Evolutionary conservation across 1,140 invertebrate species (phyloP), one percentile per base, ranked within the genome.

Genomic region (Bombus pyrosoma): DNA sequence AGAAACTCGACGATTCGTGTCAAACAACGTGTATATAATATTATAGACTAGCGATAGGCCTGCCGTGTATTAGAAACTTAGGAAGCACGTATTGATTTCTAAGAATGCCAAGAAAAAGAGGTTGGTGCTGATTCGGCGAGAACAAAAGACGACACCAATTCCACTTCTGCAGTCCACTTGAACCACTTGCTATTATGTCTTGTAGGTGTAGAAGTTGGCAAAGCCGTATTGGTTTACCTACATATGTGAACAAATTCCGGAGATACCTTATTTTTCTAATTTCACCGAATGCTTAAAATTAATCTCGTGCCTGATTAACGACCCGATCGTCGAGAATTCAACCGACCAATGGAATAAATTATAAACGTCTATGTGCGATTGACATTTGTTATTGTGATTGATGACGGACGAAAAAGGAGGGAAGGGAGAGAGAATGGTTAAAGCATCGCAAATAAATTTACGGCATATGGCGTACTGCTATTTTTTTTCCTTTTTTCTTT

Each of bases 51-150:
- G 15, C 28, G 62, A 53, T 53, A 73, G 69, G 37, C 43, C 57
- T 72, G 53, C 32, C 25, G 53, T 68, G 77, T 87, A 81, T 81
- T 76, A 86, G 76, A 75, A 82, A 82, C 73, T 86, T 81, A 86
- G 74, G 75, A 83, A 62, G 71, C 80, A 68, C 64, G 72, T 90
- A 90, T 90, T 81, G 89, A 90, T 90, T 90, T 79, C 72, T 78
- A 81, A 89, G 86, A 86, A 86, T 82, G 75, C 79, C 82, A 86
- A 87, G 79, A 79, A 86, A 88, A 86, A 91, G 86, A 90, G 85
- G 83, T 87, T 87, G 81, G 47, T 86, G 90, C 87, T 90, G 84
- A 92, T 91, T 89, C 78, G 83, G 86, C 89, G 72, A 84, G 87
- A 86, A 90, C 68, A 86, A 87, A 89, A 89, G 81, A 83, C 78